Evolutionary conservation across 2,888 invertebrate species (phyloP).

Genomic region (Arrhopalites spinosus): DNA sequence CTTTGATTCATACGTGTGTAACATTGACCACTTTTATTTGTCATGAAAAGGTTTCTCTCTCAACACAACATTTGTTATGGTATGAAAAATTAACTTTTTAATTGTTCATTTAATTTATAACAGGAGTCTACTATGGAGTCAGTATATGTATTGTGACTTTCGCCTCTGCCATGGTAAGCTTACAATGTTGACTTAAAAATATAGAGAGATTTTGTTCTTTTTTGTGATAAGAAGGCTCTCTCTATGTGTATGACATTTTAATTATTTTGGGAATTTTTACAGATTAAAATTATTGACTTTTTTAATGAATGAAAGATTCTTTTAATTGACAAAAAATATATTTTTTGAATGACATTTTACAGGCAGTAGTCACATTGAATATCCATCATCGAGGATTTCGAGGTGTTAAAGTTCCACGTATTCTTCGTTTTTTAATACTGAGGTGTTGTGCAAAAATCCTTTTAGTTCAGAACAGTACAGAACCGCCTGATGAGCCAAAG

Average conservation of each 20-base stretch:
- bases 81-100: too few species aligned
- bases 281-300: too few species aligned
- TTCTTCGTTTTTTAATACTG: constrained; percentile 73
- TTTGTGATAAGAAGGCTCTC: too few species aligned
- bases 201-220: too few species aligned
- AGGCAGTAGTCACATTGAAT: constrained; percentile 78
- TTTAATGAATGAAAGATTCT: too few species aligned
- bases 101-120: background rate
- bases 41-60: too few species aligned
- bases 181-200: too few species aligned
- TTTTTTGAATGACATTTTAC: too few species aligned
- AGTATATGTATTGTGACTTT: constrained; percentile 81
- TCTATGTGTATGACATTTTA: too few species aligned
- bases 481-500: constrained; percentile 49
- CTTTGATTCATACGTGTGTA: background rate
- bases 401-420: constrained; percentile 76
- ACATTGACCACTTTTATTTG: background rate
- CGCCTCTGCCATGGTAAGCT: constrained; percentile 74
- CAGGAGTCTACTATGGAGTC: constrained; percentile 78
- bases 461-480: constrained; percentile 71
- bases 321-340: too few species aligned
- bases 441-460: constrained; percentile 75
- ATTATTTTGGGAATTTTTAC: too few species aligned
- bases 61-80: too few species aligned
- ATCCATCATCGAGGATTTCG: constrained; percentile 83